Conservation (phyloP, 37 sponge, comb jelly and placozoan species). For the Haliclona indistincta region DNA sequence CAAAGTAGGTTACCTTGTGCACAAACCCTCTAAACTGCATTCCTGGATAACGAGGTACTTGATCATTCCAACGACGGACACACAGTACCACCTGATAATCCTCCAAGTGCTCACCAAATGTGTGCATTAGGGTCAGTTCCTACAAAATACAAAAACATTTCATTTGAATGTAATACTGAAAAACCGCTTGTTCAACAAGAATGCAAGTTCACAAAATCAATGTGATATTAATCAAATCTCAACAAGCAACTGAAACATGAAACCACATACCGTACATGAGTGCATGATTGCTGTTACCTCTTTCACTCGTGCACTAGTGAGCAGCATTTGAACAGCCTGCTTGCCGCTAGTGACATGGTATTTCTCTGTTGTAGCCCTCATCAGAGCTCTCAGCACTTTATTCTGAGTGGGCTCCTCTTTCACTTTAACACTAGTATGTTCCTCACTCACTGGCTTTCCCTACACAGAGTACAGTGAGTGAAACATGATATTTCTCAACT, state of each 20-base stretch:
- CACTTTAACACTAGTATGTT: constrained; percentile 20
- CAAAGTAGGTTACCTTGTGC: constrained; percentile 35
- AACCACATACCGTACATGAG: too few species aligned
- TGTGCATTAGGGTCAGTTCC: too few species aligned
- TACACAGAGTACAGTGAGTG: not conserved
- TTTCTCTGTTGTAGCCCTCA: constrained; percentile 1
- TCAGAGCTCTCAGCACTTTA: constrained; percentile 56
- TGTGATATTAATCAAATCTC: too few species aligned
- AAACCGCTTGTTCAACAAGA: too few species aligned
- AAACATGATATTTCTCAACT: too few species aligned
- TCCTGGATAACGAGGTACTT: constrained; percentile 47
- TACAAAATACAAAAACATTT: too few species aligned
- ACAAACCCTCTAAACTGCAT: constrained; percentile 79
- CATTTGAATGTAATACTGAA: too few species aligned
- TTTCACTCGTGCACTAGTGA: constrained; percentile 27
- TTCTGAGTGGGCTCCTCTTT: constrained; percentile 55
- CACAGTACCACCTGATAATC: constrained; percentile 32
- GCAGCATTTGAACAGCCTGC: constrained; percentile 49
- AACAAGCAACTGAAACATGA: too few species aligned
- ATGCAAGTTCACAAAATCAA: too few species aligned
- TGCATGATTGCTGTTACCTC: too few species aligned
- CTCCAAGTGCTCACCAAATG: too few species aligned
- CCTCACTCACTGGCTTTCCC: not conserved
- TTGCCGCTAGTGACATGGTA: constrained; percentile 42
- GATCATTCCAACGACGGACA: constrained; percentile 29